Evolutionary conservation across 2,113 vertebrate species (phyloP), one percentile per base, ranked within the genome.

Genomic region (Lota lota): DNA sequence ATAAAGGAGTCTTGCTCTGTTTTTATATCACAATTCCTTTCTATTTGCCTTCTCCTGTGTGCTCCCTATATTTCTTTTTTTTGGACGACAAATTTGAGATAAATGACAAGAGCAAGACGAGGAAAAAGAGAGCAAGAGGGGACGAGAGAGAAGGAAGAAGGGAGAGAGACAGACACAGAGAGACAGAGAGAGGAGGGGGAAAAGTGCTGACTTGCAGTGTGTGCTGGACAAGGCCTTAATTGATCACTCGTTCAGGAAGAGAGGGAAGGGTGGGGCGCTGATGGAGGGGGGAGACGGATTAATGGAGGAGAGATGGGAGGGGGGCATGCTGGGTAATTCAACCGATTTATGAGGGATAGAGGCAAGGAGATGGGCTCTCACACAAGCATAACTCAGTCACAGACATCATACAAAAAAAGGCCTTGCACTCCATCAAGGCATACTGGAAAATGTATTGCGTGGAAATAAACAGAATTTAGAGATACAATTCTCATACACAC

Each of bases 161-260:
- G 78, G 71, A 11, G 64, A 68, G 63, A 21, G 68, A 78, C 72
- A 68, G 66, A 69, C 67, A 57, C 69, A 28, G 63, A 24, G 63
- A 68, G 50, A 22, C 56, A 22, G 47, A 17, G 57, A 15, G 33
- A 19, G 28, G 76, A 47, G 24, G 18, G 20, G 73, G 72, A 66
- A 84, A 88, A 91, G 75, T 85, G 91, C 91, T 92, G 90, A 91
- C 70, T 19, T 10, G 28, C 71, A 54, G 66, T 47, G 63, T 61
- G 69, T 22, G 76, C 79, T 70, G 79, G 85, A 90, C 85, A 77
- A 86, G 81, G 68, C 64, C 76, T 88, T 89, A 91, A 92, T 91
- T 90, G 91, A 92, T 91, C 81, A 82, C 87, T 88, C n/a, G 69
- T 85, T 87, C 86, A 79, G 80, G 61, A 81, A 75, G 74, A 59